phyloP scores from a whole-genome alignment of 1,140 invertebrate genomes.

The Heliconius nattereri region DNA sequence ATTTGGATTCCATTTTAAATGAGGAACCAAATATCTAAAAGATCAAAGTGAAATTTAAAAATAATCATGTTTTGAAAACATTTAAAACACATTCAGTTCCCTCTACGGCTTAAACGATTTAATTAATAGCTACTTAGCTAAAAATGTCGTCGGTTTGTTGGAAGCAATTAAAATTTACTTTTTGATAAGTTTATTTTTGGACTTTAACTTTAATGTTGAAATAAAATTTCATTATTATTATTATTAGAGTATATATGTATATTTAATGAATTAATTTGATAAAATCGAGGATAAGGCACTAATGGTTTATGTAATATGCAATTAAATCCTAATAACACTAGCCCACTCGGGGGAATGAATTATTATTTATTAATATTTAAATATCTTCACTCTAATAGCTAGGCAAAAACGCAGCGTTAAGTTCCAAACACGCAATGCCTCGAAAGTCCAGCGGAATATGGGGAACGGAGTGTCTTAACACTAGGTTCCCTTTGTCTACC shows the following conservation, averaged over 20 bases:
- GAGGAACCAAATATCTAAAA: background rate
- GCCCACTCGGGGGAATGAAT: too few relatives aligned
- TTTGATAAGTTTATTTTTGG: background rate
- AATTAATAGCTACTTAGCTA: slow-evolving; percentile 25
- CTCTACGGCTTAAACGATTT: slow-evolving; percentile 8
- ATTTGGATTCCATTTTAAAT: background rate
- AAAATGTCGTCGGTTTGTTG: slow-evolving; percentile 13
- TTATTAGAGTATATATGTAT: background rate
- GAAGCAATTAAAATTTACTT: background rate
- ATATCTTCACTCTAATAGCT: too few relatives aligned
- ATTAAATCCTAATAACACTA: too few relatives aligned
- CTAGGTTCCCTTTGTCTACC: too few relatives aligned
- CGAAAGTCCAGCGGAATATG: too few relatives aligned
- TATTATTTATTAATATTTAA: too few relatives aligned
- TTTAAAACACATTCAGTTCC: slow-evolving; percentile 10
- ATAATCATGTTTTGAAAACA: slow-evolving; percentile 28
- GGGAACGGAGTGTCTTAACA: too few relatives aligned
- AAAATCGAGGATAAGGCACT: too few relatives aligned
- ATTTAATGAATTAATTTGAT: background rate
- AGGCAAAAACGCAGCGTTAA: too few relatives aligned
- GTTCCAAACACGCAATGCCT: too few relatives aligned
- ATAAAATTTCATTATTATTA: background rate
- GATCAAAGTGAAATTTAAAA: slow-evolving; percentile 38
- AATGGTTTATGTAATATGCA: too few relatives aligned
- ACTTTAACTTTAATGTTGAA: background rate